Base-by-base conservation (phyloP, 1,140 invertebrate genomes). In the Lanistes nyassanus region DNA sequence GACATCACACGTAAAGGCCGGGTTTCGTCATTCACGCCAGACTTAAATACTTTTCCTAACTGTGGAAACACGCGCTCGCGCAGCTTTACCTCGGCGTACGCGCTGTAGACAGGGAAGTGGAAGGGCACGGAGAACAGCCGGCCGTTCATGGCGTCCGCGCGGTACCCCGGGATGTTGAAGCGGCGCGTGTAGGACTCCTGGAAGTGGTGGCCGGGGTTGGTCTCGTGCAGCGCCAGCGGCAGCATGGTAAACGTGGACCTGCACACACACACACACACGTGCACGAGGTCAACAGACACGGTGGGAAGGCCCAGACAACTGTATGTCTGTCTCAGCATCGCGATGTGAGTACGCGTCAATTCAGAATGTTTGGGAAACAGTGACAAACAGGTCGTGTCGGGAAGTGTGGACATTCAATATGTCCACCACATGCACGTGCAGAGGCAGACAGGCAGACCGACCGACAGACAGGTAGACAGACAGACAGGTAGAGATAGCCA, bases 141-240 rank as follows among this genome's bases (percentile, higher is more conserved):
- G 26, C 83, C 79, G 60, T 80, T 85, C 68, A 87, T 73, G 26
- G 75, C 76, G 64, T 82, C 76, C 0, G 79, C 80, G 56, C 87
- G 66, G 78, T 88, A 88, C 53, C 78, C 64, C 0, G 88, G 88
- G 51, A 89, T 66, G 42, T 66, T 56, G 29, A 74, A 74, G 19
- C 76, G 72, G n/a, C 75, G 78, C 6, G 79, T 71, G 69, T 82
- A 84, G 5, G 70, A 70, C 47, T 82, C 80, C 75, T 84, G 87
- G 39, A 90, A 85, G 79, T 90, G 89, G 74, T 90, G 89, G 0
- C 90, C 90, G 0, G 90, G 90, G 69, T 87, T 76, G 11, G 86
- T 83, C 76, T 90, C 88, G 75, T 91, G 90, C 29, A 90, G 74
- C 19, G 85, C 71, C 29, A 90, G 70, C 1, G 88, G 83, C 16